phyloP scores from a whole-genome alignment of 2,797 vertebrate genomes.

The Syndactyla subalaris region DNA sequence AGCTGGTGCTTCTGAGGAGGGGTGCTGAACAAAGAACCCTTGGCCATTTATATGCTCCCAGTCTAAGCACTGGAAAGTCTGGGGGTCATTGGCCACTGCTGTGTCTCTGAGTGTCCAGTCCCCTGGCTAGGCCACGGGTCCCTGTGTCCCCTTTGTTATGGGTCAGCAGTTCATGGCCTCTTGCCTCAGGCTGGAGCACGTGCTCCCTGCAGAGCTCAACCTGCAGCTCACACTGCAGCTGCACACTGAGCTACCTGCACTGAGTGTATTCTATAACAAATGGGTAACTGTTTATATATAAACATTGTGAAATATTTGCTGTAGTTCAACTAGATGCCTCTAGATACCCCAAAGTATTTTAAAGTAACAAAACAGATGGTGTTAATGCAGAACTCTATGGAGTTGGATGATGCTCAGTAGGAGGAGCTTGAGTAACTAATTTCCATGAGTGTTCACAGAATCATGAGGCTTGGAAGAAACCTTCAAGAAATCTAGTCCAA shows the following conservation, averaged over 20 bases:
- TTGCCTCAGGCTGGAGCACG: not conserved
- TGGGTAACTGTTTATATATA: not conserved
- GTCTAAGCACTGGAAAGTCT: not conserved
- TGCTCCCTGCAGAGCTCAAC: not conserved
- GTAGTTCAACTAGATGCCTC: not conserved
- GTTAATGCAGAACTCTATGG: not conserved
- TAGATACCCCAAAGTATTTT: not conserved
- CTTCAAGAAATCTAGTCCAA: not conserved
- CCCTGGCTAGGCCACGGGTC: not conserved
- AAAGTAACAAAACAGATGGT: not conserved
- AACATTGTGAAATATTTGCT: not conserved
- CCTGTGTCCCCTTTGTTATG: not conserved
- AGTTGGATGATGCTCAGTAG: not conserved
- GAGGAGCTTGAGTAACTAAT: not conserved
- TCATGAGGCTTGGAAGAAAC: not conserved
- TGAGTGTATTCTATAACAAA: not conserved
- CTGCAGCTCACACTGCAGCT: not conserved
- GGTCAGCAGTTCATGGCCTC: not conserved
- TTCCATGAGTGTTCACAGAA: not conserved
- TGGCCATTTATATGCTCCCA: not conserved
- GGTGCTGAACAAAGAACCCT: not conserved
- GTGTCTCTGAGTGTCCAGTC: not conserved
- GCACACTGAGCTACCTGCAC: not conserved
- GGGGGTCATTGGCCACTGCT: not conserved
- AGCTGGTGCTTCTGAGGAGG: not conserved